A percentile compares a stretch with the other conserved stretches of the same genome.
phyloP scores from a whole-genome alignment of 2,113 vertebrate species.

The Otus sunia region DNA sequence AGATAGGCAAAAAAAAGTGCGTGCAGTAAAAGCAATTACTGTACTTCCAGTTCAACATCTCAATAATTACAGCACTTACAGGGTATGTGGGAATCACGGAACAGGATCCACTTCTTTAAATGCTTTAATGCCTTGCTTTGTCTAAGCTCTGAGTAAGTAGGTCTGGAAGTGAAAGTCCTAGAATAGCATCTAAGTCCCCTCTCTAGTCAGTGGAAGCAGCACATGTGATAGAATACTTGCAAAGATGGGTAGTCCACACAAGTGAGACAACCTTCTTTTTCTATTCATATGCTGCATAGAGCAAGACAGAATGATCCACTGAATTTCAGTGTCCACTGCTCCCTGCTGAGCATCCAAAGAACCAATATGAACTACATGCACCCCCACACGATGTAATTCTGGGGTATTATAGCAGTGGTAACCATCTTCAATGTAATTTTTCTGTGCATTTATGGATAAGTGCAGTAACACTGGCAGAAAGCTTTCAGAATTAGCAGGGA shows the following conservation, averaged over 20 bases:
- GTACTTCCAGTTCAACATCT: neutral
- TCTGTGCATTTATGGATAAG: neutral
- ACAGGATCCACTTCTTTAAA: neutral
- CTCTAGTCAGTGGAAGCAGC: neutral
- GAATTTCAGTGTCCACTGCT: neutral
- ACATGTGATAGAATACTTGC: neutral
- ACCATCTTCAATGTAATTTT: neutral
- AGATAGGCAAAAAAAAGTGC: neutral
- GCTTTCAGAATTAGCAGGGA: neutral
- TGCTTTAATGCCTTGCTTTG: neutral
- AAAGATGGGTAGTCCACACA: neutral
- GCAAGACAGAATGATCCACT: neutral
- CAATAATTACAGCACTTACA: neutral
- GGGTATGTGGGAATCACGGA: neutral
- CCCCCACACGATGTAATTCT: neutral
- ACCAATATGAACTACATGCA: neutral
- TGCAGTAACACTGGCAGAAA: neutral
- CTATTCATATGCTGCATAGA: neutral
- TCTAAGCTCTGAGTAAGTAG: neutral
- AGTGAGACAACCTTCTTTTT: neutral
- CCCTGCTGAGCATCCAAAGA: neutral
- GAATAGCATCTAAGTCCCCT: neutral
- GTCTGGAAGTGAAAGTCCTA: neutral
- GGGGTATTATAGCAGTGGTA: neutral
- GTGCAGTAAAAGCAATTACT: neutral